Evolutionary conservation across 2,888 invertebrate genomes (phyloP).

Genomic region (Perizoma flavofasciatum): DNA sequence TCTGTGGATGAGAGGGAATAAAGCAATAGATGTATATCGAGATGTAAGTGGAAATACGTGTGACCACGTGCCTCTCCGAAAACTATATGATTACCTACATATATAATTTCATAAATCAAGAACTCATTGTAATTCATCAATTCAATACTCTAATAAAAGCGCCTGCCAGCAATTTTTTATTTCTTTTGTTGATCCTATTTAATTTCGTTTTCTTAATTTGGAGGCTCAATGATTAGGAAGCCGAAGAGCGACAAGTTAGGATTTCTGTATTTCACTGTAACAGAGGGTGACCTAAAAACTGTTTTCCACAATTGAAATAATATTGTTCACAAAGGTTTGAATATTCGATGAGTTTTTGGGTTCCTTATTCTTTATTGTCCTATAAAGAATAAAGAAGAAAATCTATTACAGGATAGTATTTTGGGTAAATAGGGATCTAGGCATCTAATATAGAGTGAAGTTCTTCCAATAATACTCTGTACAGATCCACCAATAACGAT

Average conservation of each 20-base stretch:
- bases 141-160: background rate
- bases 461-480: too few species aligned
- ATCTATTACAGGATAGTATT: too few species aligned
- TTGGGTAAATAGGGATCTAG: too few species aligned
- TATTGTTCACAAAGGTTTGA: conserved; percentile 10
- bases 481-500: too few species aligned
- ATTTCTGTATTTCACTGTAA: conserved; percentile 15
- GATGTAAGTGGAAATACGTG: too few species aligned
- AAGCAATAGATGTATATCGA: too few species aligned
- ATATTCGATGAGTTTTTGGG: conserved; percentile 13
- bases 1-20: too few species aligned
- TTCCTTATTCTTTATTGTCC: background rate
- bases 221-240: conserved; percentile 16
- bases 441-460: too few species aligned
- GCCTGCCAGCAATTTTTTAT: conserved; percentile 15
- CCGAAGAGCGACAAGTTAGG: conserved; percentile 7
- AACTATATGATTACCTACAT: too few species aligned
- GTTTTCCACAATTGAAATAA: conserved; percentile 11
- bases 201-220: conserved; percentile 23
- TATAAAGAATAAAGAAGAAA: too few species aligned
- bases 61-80: too few species aligned
- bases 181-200: conserved; percentile 25
- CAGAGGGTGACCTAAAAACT: conserved; percentile 18
- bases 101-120: too few species aligned
- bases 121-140: background rate